Evolutionary conservation across 53 echinoderm and acorn worm species (phyloP), one percentile per base, ranked within the genome.

Genomic region (Astropecten irregularis): DNA sequence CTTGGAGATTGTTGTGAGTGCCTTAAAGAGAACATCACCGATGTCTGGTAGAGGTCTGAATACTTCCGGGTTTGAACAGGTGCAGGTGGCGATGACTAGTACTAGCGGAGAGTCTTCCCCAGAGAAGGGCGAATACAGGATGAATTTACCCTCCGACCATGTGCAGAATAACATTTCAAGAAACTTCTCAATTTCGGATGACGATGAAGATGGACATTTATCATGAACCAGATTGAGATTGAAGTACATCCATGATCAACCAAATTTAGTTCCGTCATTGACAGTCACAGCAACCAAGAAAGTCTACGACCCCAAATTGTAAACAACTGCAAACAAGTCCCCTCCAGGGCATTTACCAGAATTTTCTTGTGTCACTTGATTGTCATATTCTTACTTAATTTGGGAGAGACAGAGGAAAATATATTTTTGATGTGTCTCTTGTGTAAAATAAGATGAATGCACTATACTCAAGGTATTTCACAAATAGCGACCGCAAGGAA

Each of bases 161-260:
- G 4, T n/a, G 10, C 52, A 46, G 30, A 62, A 61, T 33, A 72
- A 23, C 38, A 85, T 73, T 18, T 61, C 81, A 6, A 81, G 87
- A 30, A 79, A 87, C 68, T 87, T 87, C 37, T 87, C 87, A 1
- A 87, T 87, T 19, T 87, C 87, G 6, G 87, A 85, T 36, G 85
- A 85, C 19, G 85, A 63, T 20, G 85, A 55, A 9, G 81, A 67
- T 11, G 81, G 54, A 40, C 20, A 60, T 18, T 23, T 73, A 35
- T 20, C 54, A 3, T 50, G 71, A 44, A 40, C 14, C 15, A 40
- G 13, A 19, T 2, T 26, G 51, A 49, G n/a, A 49, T 49, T 2
- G 49, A 49, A 16, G 14, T 49, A 49, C 44, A 42, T 42, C 11
- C 6, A 42, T 8, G 44, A 42, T 11, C 6, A 49, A 49, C 14